Evolutionary conservation across 2,888 invertebrate genomes (phyloP).

Genomic region (Mimas tiliae): DNA sequence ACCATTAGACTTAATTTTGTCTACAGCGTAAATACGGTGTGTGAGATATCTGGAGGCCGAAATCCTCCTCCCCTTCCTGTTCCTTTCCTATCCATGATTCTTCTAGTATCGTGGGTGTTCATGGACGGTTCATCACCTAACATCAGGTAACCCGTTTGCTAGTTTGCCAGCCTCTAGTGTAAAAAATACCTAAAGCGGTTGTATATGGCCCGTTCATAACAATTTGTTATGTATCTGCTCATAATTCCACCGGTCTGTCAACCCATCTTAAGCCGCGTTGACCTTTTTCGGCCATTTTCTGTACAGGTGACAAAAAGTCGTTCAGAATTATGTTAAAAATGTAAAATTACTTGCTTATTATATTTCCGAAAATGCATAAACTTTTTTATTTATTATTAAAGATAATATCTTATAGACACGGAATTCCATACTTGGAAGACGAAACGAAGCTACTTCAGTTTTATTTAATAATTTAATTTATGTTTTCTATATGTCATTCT

Average conservation of each 20-base stretch:
- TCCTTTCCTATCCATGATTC: too few species aligned
- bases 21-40: too few species aligned
- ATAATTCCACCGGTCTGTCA: background rate
- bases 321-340: background rate
- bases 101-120: too few species aligned
- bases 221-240: background rate
- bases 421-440: slow-evolving; percentile 1
- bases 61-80: too few species aligned
- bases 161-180: too few species aligned
- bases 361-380: background rate
- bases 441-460: background rate
- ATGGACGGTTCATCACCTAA: too few species aligned
- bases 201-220: background rate
- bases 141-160: too few species aligned
- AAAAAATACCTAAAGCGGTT: too few species aligned
- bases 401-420: background rate
- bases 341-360: slow-evolving; percentile 10
- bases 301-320: background rate
- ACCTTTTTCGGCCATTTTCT: background rate
- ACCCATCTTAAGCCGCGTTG: background rate
- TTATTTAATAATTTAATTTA: too few species aligned
- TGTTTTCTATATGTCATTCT: too few species aligned
- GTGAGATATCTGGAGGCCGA: too few species aligned
- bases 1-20: too few species aligned
- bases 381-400: background rate